phyloP scores from a whole-genome alignment of 2,113 vertebrate species.

The Otocyon megalotis region DNA sequence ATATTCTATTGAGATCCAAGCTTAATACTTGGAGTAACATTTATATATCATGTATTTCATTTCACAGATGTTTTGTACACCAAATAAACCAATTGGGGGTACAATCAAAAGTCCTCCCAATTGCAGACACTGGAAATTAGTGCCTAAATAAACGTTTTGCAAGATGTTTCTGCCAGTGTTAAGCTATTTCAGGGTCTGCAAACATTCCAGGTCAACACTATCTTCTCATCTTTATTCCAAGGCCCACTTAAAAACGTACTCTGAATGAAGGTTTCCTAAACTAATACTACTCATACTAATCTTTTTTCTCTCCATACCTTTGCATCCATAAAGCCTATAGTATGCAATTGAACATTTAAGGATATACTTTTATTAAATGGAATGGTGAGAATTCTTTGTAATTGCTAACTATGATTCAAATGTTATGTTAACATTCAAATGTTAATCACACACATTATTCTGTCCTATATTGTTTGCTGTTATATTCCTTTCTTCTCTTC shows the following conservation, averaged over 20 bases:
- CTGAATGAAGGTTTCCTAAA: neutral
- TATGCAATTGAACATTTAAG: neutral
- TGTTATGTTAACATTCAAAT: neutral
- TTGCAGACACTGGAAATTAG: neutral
- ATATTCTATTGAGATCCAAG: neutral
- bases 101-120: neutral
- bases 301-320: neutral
- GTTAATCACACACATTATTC: neutral
- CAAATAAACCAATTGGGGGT: neutral
- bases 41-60: neutral
- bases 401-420: conserved; percentile 1
- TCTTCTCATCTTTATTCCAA: neutral
- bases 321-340: neutral
- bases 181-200: neutral
- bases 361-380: neutral
- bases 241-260: neutral
- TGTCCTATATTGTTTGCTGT: neutral
- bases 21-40: neutral
- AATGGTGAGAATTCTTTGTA: neutral
- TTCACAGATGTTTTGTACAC: neutral
- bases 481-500: neutral
- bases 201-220: neutral
- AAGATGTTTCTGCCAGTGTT: neutral
- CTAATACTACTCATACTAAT: neutral
- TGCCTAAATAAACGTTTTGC: neutral